Base-by-base conservation (phyloP, 2,888 invertebrate genomes). In the Eutolmus rufibarbis region DNA sequence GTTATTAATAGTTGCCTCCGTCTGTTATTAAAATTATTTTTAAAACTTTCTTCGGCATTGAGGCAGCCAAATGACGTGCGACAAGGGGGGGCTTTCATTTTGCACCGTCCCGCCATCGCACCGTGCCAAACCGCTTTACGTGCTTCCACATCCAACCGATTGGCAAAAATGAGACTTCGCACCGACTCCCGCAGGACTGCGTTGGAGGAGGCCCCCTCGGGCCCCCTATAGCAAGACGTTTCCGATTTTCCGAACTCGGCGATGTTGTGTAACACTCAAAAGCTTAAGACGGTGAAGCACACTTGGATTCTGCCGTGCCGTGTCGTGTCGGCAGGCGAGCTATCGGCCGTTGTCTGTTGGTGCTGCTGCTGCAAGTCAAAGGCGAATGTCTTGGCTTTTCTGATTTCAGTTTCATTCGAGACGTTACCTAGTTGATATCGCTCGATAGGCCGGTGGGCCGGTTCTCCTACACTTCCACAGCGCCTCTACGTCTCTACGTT, bases 331-430 rank as follows among this genome's bases (percentile, higher is more conserved):
- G 23, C 5, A n/a, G 46, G 46, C 46, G 16, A 57, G 57, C 57
- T 23, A 23, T 57, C 57, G 23, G 57, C 23, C 19, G 66, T 1
- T 12, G 66, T 78, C 78, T 28, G 79, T 0, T 46, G 14, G 46
- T 79, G 19, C 28, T 56, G 51, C 23, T 28, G 46, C 31, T 79
- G 51, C 51, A 79, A 37, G 79, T 51, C 79, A 23, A 51, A 79
- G 79, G 79, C 79, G 79, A 79, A 79, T 79, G 79, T 79, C 79
- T 79, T 28, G 79, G 51, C 66, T 79, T 79, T 79, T 79, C 51
- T 79, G 79, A 79, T 85, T 85, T 85, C 85, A 85, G 85, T 85
- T 85, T 85, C 74, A 57, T 85, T 46, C 46, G 85, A 85, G 85
- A 85, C 74, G 40, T 85, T 85, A 74, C 46, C 19, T 66, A 12